Evolutionary conservation across 1,140 invertebrate genomes (phyloP), one percentile per base, ranked within the genome.

Genomic region (Dendroctonus valens): DNA sequence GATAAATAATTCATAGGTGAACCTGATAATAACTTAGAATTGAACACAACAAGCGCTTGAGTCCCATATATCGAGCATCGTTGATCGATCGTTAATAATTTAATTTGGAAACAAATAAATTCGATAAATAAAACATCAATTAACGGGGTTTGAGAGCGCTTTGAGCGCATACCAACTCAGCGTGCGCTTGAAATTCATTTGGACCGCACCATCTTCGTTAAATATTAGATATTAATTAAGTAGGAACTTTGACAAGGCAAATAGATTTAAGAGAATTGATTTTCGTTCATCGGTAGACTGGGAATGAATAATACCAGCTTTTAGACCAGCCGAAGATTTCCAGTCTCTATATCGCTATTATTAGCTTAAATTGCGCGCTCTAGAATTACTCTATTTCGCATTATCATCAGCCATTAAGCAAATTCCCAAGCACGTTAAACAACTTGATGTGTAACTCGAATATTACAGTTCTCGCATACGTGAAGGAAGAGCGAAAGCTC

Each of bases 61-160:
- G 26, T 46, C 15, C 9, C 15, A 51, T 51, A 51, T 12, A 51
- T 51, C 50, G 15, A 51, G 9, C 44, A 46, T 12, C 50, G 50
- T 15, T 15, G 50, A 26, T 26, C 26, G 26, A 26, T 26, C 26
- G 11, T 6, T 26, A 59, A 44, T 26, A 59, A 59, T 59, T 59
- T 46, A 59, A 59, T 44, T 59, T 11, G 7, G 14, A 59, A 59
- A 15, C 55, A 59, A 59, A 59, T 42, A 59, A 59, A 59, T 59
- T 46, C 15, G 40, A 38, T 59, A 59, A 59, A 59, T 59, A 59
- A 59, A 59, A 46, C 55, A 59, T 59, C 55, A 59, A 59, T 59
- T 59, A 59, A 59, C 55, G 41, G 41, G 42, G 53, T 55, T 39
- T 11, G 39, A 55, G 7, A 26, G 26, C 26, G 53, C n/a, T 59